Base-by-base conservation (phyloP, 2,888 invertebrate species). In the Ochropacha duplaris region DNA sequence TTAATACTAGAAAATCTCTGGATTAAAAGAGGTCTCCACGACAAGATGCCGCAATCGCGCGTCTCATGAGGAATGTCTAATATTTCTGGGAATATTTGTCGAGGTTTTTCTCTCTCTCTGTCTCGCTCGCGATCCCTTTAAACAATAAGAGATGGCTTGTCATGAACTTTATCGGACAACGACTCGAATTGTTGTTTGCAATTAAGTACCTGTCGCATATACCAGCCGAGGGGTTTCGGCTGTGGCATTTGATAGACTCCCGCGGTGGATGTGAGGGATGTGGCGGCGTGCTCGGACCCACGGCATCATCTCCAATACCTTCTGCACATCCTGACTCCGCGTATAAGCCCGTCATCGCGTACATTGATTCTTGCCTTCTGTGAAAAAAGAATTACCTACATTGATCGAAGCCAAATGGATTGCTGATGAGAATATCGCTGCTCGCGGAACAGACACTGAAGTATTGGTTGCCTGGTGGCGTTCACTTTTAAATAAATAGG, bases 1-100 rank as follows among this genome's bases (percentile, higher is more conserved):
- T 97, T 97, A 84, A 98, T 98, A 89, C 96, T 96, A 84, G 98
- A 97, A 92, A 97, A 97, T 84, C 94, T 94, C 91, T 98, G 98
- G 78, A 98, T 95, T 86, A 96, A 96, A 73, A 94, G 94, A 77
- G 98, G 98, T 78, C 97, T 95, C 93, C 97, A 98, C 71, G 94
- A 95, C 58, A 98, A 94, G 78, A 98, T 96, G 71, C 98, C 98
- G 92, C 98, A 98, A 90, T 97, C 97, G 87, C 96, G 94, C 78
- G 95, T 93, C 89, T 96, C 96, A 89, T 92, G 92, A 88, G 92
- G 92, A 90, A 92, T 92, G 87, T 94, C 94, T 87, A 95, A 94
- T 86, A 95, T 94, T 84, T 94, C 94, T 85, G 94, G 93, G 76
- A 87, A 94, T 68, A 93, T 79, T 72, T 94, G 92, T 68, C 94